A percentile compares a stretch with the other conserved stretches of the same genome.
Evolutionary conservation across 1,140 invertebrate genomes (phyloP).

Genomic region (Thaumatotibia leucotreta): DNA sequence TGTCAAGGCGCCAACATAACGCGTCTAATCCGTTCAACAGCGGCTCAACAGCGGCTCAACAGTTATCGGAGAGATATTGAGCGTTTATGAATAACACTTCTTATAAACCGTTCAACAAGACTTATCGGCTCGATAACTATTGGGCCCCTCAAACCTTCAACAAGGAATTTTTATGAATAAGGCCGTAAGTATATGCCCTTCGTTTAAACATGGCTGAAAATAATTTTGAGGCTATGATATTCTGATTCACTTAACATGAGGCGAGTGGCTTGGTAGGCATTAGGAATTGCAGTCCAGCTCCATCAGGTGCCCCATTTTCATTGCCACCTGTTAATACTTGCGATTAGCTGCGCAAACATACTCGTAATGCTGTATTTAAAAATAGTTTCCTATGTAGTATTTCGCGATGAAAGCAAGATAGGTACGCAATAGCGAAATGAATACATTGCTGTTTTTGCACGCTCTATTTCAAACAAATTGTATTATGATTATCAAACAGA

Average conservation of each 20-base stretch:
- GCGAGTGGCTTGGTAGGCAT: background rate
- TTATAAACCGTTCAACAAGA: too few relatives aligned
- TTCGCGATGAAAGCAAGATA: background rate
- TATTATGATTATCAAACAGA: background rate
- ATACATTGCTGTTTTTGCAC: background rate
- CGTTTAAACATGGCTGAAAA: background rate
- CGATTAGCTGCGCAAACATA: background rate
- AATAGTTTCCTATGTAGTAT: background rate
- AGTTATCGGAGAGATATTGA: too few relatives aligned
- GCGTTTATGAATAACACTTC: too few relatives aligned
- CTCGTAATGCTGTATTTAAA: background rate
- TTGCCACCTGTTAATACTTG: background rate
- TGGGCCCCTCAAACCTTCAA: too few relatives aligned
- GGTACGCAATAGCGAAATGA: background rate
- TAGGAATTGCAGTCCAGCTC: background rate
- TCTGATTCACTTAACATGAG: background rate
- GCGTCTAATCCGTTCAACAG: too few relatives aligned
- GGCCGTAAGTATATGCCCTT: too few relatives aligned
- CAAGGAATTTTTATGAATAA: too few relatives aligned
- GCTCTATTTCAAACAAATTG: background rate
- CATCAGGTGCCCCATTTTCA: background rate
- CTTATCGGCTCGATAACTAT: too few relatives aligned
- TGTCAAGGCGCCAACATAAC: too few relatives aligned
- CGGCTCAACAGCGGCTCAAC: too few relatives aligned
- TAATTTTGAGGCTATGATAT: background rate